Evolutionary conservation across 2,797 vertebrate genomes (phyloP), one percentile per base, ranked within the genome.

Genomic region (Varecia variegata): DNA sequence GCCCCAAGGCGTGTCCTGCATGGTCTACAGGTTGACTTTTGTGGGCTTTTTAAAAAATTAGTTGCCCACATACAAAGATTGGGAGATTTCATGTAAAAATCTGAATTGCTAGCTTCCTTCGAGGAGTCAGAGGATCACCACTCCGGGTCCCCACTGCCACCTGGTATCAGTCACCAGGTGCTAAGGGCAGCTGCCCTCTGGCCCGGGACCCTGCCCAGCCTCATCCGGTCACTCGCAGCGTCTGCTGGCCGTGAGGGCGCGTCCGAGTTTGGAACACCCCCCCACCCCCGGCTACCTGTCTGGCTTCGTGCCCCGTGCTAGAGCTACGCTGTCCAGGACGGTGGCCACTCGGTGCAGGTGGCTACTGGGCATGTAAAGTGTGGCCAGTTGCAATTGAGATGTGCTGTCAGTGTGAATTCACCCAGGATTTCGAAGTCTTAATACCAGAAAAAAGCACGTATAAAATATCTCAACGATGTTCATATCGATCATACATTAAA

Each of bases 271-370:
- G 25, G 9, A 10, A 25, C 9, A 18, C 43, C 73, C 7, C 25
- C 13, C 9, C 7, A 15, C 43, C 79, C 13, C 32, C 10, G 18
- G 18, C 20, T 4, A 12, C 1, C 43, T 13, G 23, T 13, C 62
- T 32, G 23, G 30, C 40, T n/a, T 35, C 21, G 0, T 1, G 0
- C 32, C 14, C 23, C 6, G 3, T 1, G 50, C 58, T 21, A 27
- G 43, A 43, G 47, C 25, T 4, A 0, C 2, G 0, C 5, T 20
- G 47, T 12, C 62, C 10, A 27, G 1, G 2, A 15, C 1, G 0
- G 65, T 2, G 12, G 58, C 32, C 35, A 7, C 1, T 0, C 17
- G 65, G 50, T 6, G 1, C 7, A 1, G 0, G 18, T 7, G 32
- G 62, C 45, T 11, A 3, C 0, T 7, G 23, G 67, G 54, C 54